Evolutionary conservation across 2,888 invertebrate species (phyloP).

Genomic region (Mylabris sibirica): DNA sequence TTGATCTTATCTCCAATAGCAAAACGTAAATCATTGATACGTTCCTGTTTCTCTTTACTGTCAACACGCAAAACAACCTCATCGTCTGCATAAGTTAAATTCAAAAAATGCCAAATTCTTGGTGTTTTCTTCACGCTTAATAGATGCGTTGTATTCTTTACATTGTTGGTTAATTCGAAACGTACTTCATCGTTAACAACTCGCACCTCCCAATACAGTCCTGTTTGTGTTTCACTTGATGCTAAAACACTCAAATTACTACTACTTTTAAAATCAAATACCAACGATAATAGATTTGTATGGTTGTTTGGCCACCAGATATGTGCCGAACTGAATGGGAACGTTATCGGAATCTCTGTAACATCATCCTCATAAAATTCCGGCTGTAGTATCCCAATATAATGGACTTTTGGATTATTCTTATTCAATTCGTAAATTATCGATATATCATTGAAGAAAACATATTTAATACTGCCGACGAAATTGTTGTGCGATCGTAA

Average conservation of each 20-base stretch:
- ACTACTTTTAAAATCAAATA: slow-evolving; percentile 87
- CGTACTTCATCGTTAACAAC: slow-evolving; percentile 85
- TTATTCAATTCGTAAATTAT: slow-evolving; percentile 87
- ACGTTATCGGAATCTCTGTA: slow-evolving; percentile 88
- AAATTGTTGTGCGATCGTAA: slow-evolving; percentile 63
- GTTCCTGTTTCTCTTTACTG: slow-evolving; percentile 73
- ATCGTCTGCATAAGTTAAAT: slow-evolving; percentile 77
- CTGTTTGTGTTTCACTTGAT: slow-evolving; percentile 79
- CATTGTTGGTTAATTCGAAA: slow-evolving; percentile 79
- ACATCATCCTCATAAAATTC: slow-evolving; percentile 86
- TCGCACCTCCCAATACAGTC: slow-evolving; percentile 89
- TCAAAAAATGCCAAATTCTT: slow-evolving; percentile 84
- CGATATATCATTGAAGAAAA: slow-evolving; percentile 92
- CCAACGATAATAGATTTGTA: slow-evolving; percentile 76
- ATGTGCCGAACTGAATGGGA: slow-evolving; percentile 89
- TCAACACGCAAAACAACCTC: slow-evolving; percentile 80
- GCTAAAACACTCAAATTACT: slow-evolving; percentile 82
- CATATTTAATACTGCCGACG: slow-evolving; percentile 87
- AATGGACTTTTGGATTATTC: slow-evolving; percentile 78
- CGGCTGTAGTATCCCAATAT: slow-evolving; percentile 71
- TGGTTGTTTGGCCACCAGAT: slow-evolving; percentile 88
- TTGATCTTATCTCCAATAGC: slow-evolving; percentile 61
- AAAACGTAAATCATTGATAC: slow-evolving; percentile 56
- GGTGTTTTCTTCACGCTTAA: slow-evolving; percentile 83
- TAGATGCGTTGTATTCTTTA: slow-evolving; percentile 79